Base-by-base conservation (phyloP, 2,113 vertebrate genomes). In the Panthera leo region DNA sequence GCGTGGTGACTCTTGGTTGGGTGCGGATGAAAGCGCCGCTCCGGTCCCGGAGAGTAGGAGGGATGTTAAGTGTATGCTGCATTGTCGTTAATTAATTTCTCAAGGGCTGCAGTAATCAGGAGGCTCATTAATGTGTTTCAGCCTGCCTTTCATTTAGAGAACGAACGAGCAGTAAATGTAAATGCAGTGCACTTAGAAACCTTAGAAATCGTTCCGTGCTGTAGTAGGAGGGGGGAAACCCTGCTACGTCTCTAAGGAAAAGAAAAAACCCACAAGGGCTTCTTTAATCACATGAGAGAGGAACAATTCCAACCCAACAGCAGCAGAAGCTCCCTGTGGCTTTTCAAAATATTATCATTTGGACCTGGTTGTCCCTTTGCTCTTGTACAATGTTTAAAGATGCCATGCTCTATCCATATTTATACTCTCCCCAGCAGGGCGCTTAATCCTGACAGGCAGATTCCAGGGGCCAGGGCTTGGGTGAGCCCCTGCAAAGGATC, bases 311-410 rank as follows among this genome's bases (percentile, higher is more conserved):
- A 91, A 87, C 79, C 91, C 71, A 55, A 70, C 90, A 92, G 97
- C 94, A n/a, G 90, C 67, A 51, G 70, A 85, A 85, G 63, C 88
- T 97, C 97, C 97, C 97, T 79, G 96, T 42, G 92, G 97, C 91
- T 94, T 98, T 95, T 95, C 96, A 94, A 95, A 98, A 98, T 96
- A 94, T 94, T 93, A 93, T 93, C 96, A 68, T 96, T 76, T 93
- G 95, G 84, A 97, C 75, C 42, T 67, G 51, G 91, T 12, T 91
- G 88, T 53, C 97, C 70, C 82, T 94, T 12, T 88, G 45, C 39
- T 85, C 91, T 42, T 34, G 63, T 29, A 87, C 14, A 31, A 70
- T 82, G 89, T 85, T 98, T 91, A 89, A 96, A 97, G 93, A 94
- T 5, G 45, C 29, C 79, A 67, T 1, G 55, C 76, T 89, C 79